A percentile compares a stretch with the other conserved stretches of the same genome.
phyloP scores from a whole-genome alignment of 2,888 invertebrate species.

The Agrochola lychnidis region DNA sequence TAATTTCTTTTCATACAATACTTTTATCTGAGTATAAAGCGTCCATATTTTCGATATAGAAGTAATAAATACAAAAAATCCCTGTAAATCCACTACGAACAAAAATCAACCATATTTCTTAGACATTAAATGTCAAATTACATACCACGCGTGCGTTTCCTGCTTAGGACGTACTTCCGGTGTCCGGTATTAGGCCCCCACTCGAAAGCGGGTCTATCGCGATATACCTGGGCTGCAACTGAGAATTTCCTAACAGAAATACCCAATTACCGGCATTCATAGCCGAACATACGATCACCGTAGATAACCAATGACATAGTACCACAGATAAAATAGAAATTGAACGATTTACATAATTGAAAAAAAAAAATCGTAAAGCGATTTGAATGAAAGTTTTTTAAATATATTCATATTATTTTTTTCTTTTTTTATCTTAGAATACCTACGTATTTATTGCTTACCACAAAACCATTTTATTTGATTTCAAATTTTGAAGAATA shows the following conservation, averaged over 20 bases:
- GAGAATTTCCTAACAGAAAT: conserved; percentile 54
- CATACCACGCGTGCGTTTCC: conserved; percentile 50
- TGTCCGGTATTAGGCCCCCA: conserved; percentile 41
- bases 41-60: not conserved
- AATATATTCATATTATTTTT: not conserved
- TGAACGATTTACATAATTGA: not conserved
- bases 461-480: not conserved
- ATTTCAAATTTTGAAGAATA: not conserved
- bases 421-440: not conserved
- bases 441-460: not conserved
- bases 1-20: not conserved
- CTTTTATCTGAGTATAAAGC: not conserved
- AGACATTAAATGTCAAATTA: conserved; percentile 41
- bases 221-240: conserved; percentile 51
- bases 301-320: conserved; percentile 27
- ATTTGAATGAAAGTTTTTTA: not conserved
- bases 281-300: conserved; percentile 33
- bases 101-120: conserved; percentile 39
- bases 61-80: conserved; percentile 7
- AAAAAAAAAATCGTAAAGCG: not conserved
- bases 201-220: conserved; percentile 47
- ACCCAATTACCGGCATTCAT: conserved; percentile 51
- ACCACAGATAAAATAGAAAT: conserved; percentile 34
- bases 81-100: conserved; percentile 40
- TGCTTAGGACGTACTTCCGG: conserved; percentile 24